Evolutionary conservation across 2,888 invertebrate genomes (phyloP), one percentile per base, ranked within the genome.

Genomic region (Mesoligia furuncula): DNA sequence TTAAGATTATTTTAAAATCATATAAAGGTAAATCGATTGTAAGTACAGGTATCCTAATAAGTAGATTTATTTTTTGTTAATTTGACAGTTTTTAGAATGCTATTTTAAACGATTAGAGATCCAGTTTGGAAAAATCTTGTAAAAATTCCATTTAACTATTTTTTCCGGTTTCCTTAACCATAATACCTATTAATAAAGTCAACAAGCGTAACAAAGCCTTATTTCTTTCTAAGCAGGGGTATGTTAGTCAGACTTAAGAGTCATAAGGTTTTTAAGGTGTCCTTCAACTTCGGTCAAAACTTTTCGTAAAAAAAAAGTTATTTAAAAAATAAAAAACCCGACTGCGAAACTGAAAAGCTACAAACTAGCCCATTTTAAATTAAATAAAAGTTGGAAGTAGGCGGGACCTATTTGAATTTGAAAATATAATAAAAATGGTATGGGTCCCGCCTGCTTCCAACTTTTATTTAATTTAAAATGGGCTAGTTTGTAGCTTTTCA

Each of bases 241-340:
- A 59, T 69, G 65, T 66, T 64, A 74, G 75, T 74, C 57, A 54
- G 45, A 70, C 39, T 42, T 42, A 42, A 9, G 42, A 36, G 36
- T 36, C 36, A 36, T 36, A 36, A 36, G 24, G 62, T 13, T 75
- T 76, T 75, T 77, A 82, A 69, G 8, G 70, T 66, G 81, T 77
- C 89, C 89, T 88, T 87, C 71, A 87, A 83, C 83, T 79, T 85
- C 36, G 48, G 68, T 51, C 62, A 48, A 68, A 24, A 68, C 0
- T 51, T 27, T 36, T 36, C 13, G 2, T 15, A 64, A 45, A 27
- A 27, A 64, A 59, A 6, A n/a, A n/a, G n/a, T n/a, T n/a, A n/a
- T n/a, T n/a, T n/a, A n/a, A n/a, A n/a, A n/a, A n/a, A n/a, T n/a
- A n/a, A n/a, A n/a, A n/a, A n/a, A n/a, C n/a, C n/a, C n/a, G n/a